A percentile compares a stretch with the other conserved stretches of the same genome.
Conservation (phyloP, 2,888 invertebrate genomes). For the Sarcophaga subvicina region DNA sequence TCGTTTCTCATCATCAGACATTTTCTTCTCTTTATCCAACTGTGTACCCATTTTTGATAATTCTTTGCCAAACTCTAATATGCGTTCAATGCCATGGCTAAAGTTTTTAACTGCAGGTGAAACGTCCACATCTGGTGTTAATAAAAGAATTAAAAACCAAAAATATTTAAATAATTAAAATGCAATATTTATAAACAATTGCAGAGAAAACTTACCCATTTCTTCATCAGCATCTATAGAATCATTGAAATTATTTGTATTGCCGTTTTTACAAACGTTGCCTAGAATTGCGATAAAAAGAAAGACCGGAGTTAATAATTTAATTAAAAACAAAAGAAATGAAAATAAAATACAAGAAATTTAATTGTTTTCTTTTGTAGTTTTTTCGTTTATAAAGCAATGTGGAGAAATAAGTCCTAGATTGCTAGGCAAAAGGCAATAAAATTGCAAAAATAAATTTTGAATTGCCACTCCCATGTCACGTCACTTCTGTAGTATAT, state of each 20-base stretch:
- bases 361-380: no score
- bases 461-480: no score
- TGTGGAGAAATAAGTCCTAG: no score
- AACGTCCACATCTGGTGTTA: slow-evolving; percentile 79
- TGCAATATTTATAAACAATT: background rate
- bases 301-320: slow-evolving; percentile 1
- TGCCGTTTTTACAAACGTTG: slow-evolving; percentile 80
- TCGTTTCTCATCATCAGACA: slow-evolving; percentile 90
- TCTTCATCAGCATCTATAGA: slow-evolving; percentile 88
- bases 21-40: slow-evolving; percentile 91
- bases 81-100: slow-evolving; percentile 91
- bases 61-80: slow-evolving; percentile 97
- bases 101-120: slow-evolving; percentile 80
- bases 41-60: slow-evolving; percentile 95
- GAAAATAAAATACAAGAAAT: no score
- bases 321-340: background rate
- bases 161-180: background rate
- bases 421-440: no score
- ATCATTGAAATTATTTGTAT: slow-evolving; percentile 80
- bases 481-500: no score
- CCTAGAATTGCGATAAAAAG: slow-evolving; percentile 72
- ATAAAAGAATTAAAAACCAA: background rate
- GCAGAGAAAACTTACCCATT: slow-evolving; percentile 84
- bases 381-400: no score
- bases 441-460: no score